Conservation (phyloP, 2,113 vertebrate species). For the Aptenodytes forsteri region DNA sequence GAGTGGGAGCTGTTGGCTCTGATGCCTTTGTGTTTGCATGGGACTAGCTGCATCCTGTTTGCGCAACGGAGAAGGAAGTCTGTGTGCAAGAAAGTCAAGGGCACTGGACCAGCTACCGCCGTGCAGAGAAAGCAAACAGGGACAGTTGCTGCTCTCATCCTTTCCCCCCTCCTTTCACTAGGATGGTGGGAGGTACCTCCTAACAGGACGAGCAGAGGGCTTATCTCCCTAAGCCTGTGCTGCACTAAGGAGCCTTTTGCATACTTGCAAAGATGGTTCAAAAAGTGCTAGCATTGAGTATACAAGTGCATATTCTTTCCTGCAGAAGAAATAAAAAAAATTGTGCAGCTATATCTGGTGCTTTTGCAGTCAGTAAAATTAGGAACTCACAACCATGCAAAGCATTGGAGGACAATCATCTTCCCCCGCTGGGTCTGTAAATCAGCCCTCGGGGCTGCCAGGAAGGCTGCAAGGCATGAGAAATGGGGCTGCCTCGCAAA, state of each 20-base stretch:
- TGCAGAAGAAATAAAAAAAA: not conserved
- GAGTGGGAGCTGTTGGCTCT: not conserved
- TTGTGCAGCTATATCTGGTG: not conserved
- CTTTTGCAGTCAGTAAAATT: not conserved
- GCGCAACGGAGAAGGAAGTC: fast-evolving
- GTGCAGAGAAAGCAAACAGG: not conserved
- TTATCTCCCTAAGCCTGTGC: not conserved
- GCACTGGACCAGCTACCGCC: not conserved
- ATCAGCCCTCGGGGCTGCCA: not conserved
- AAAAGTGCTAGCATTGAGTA: not conserved
- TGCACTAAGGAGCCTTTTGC: not conserved
- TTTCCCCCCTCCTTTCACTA: not conserved
- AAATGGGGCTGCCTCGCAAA: not conserved
- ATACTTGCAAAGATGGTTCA: not conserved
- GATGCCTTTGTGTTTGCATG: not conserved
- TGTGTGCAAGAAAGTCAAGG: not conserved
- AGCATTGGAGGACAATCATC: not conserved
- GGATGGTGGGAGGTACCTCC: not conserved
- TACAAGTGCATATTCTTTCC: not conserved
- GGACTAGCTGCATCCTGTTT: not conserved
- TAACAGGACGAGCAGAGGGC: not conserved
- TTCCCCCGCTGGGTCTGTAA: not conserved
- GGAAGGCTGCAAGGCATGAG: not conserved
- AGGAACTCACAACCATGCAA: not conserved
- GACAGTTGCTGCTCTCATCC: not conserved